A percentile compares a stretch with the other conserved stretches of the same genome.
phyloP scores from a whole-genome alignment of 2,797 vertebrate genomes.

The Garrulus glandarius region DNA sequence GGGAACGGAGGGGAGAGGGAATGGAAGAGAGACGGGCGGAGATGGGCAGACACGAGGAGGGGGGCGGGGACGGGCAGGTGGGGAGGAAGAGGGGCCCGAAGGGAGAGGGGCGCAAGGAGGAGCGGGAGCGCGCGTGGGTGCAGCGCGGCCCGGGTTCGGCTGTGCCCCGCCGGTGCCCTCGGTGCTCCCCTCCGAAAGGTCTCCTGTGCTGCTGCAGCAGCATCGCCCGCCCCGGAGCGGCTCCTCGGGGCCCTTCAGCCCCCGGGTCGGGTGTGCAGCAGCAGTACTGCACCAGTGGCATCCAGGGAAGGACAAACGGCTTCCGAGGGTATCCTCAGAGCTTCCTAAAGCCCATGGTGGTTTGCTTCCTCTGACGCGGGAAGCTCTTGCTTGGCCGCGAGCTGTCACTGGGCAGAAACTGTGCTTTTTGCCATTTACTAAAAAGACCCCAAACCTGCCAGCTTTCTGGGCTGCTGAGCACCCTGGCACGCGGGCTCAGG shows the following conservation, averaged over 20 bases:
- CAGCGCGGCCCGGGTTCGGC: too few relatives aligned
- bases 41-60: neutral
- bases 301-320: neutral
- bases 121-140: neutral
- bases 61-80: neutral
- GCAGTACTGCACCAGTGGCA: fast-evolving
- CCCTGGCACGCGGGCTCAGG: fast-evolving
- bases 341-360: fast-evolving
- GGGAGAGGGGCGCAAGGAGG: neutral
- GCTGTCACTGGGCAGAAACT: neutral
- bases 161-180: fast-evolving
- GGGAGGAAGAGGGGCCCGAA: too few relatives aligned
- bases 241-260: neutral
- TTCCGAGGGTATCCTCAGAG: neutral
- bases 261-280: fast-evolving
- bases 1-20: neutral
- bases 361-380: neutral
- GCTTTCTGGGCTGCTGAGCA: neutral
- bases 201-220: fast-evolving
- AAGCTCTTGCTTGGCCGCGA: neutral
- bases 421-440: neutral
- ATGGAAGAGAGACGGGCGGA: too few relatives aligned
- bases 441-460: fast-evolving
- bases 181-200: fast-evolving
- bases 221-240: neutral